Evolutionary conservation across 2,113 vertebrate genomes (phyloP), one percentile per base, ranked within the genome.

Genomic region (Indri indri): DNA sequence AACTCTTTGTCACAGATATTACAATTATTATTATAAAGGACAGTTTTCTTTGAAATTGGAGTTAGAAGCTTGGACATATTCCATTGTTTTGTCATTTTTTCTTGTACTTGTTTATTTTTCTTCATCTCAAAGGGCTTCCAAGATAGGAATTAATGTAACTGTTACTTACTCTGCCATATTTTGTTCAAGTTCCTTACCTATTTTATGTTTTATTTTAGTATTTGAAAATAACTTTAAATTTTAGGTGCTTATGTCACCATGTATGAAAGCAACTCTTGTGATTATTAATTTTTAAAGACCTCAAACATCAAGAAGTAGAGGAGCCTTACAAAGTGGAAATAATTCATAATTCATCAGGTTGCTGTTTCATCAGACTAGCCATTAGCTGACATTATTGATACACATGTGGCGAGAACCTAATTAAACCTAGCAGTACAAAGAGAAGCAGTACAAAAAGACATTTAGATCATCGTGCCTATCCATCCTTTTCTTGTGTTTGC

Each of bases 281-380:
- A 34, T 76, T 30, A 91, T 80, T 88, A 84, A 81, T 63, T 74
- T 91, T 85, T 85, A 74, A 95, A 91, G 34, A 93, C 13, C 22
- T 70, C 50, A 89, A 80, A 77, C 10, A 68, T 88, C 82, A 93
- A 95, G 37, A 79, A 52, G 8, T 54, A 65, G 27, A 91, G 10
- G 47, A 63, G 20, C 7, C 17, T 71, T 95, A 70, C n/a, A 84
- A 88, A 96, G 22, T 81, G 42, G 45, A 94, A 94, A 68, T 81
- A 47, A 96, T 74, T 81, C 42, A 85, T 81, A 89, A 95, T 96
- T 91, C 59, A 81, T 81, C 25, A 85, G 17, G 40, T 82, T 77
- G 13, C 65, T 76, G 16, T 34, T 90, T 95, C n/a, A 92, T 87
- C 52, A 77, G 74, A 16, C 83, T 76, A 73, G 11, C 71, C 88